Evolutionary conservation across 2,113 vertebrate species (phyloP), one percentile per base, ranked within the genome.

Genomic region (Periophthalmodon schlosseri): DNA sequence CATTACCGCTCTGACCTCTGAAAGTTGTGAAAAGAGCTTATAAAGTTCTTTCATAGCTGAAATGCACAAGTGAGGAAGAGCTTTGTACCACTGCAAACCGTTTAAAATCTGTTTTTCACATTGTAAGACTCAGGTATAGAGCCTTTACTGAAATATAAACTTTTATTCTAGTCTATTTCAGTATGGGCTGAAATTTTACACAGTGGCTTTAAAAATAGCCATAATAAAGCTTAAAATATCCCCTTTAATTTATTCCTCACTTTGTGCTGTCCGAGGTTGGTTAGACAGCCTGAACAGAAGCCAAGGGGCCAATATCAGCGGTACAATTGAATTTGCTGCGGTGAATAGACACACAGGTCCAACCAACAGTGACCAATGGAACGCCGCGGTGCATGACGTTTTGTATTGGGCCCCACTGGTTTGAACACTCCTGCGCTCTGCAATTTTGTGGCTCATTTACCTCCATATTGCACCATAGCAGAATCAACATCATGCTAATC

Each of bases 311-410:
- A 56, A 56, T 56, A 56, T 24, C 12, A 60, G 57, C 57, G 24
- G 57, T 13, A 60, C 21, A 60, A 60, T 28, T 23, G 57, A 28
- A 60, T 60, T 60, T 60, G 23, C 23, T 60, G 57, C 57, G 11
- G 57, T 60, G 57, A 60, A 60, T 60, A 60, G 23, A 60, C 52
- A 60, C 23, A 60, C 57, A 60, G 57, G 21, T 60, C 57, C 57
- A 60, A 60, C 57, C 52, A 60, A 60, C 57, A 24, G 57, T 60
- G 57, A 60, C 57, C 57, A 60, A 28, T 60, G 57, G 11, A 24
- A 60, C 3, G 2, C 23, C 21, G 13, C 23, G 23, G 57, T 14
- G 57, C 23, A 21, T 28, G 57, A 60, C 21, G 57, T 21, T 14
- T 24, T 28, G 23, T 60, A 60, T 28, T 24, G 57, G 57, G 39